Base-by-base conservation (phyloP, 2,113 vertebrate genomes). In the Odocoileus hemionus region DNA sequence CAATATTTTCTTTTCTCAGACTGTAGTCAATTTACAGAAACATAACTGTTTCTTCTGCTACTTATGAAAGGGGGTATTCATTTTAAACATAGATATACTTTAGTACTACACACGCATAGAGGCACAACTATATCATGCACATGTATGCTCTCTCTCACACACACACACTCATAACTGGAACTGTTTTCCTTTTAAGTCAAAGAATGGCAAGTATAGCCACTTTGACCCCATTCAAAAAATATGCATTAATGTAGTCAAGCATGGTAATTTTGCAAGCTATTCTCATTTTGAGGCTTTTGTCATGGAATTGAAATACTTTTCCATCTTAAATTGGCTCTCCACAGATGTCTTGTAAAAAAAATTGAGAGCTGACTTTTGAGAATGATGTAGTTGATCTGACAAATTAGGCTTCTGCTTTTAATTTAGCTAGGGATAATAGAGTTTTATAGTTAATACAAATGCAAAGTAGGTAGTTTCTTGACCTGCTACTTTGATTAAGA, bases 221-320 rank as follows among this genome's bases (percentile, higher is more conserved):
- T 96, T 97, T 94, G 30, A 9, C 58, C 86, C 96, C 43, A 82
- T 94, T 91, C 55, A 74, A 45, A 93, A 94, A 97, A 86, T 89
- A 92, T 55, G 52, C 43, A 76, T 82, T 85, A 89, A 91, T 60
- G 39, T 92, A n/a, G 88, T 89, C 74, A 52, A 88, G 55, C 39
- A 26, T 0, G 70, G 6, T 94, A 91, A 97, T 97, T 96, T 92
- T 88, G 58, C 7, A 14, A 96, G 61, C 60, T 84, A 47, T 85
- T 97, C 54, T 88, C 74, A 86, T 96, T 86, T 94, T 13, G 12
- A 60, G 23, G 21, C 54, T 95, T 96, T 96, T 96, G 33, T 95
- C n/a, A 74, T 45, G 17, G 67, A 80, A 88, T 30, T 80, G 50
- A 94, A 96, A 94, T 83, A 33, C 3, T 79, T 96, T 97, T 91